Conservation (phyloP, 1,140 invertebrate species). For the Bactericera cockerelli region DNA sequence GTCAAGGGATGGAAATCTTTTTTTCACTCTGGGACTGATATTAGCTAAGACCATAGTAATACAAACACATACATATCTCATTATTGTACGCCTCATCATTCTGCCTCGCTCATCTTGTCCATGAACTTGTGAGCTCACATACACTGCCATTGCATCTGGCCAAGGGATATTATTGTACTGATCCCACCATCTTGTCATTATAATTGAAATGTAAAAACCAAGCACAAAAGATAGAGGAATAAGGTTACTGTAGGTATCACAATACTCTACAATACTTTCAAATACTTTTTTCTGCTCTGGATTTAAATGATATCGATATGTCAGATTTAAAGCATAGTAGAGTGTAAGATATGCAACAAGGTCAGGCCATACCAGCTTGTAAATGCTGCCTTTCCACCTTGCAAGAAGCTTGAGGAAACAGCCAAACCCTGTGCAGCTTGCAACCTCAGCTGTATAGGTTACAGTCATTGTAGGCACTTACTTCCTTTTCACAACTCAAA, state of each 20-base stretch:
- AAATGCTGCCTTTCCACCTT: slow-evolving; percentile 56
- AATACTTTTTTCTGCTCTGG: slow-evolving; percentile 43
- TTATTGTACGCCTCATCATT: slow-evolving; percentile 71
- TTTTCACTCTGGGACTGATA: slow-evolving; percentile 77
- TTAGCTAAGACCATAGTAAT: slow-evolving; percentile 65
- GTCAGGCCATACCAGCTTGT: slow-evolving; percentile 56
- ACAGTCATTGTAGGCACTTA: slow-evolving; percentile 50
- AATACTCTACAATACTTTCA: slow-evolving; percentile 60
- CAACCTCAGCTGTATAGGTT: slow-evolving; percentile 74
- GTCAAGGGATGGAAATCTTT: slow-evolving; percentile 76
- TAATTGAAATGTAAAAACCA: slow-evolving; percentile 66
- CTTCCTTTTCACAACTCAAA: no score
- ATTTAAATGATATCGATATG: slow-evolving; percentile 39
- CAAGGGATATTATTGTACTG: slow-evolving; percentile 66
- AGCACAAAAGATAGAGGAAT: slow-evolving; percentile 61
- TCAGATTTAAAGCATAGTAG: slow-evolving; percentile 40
- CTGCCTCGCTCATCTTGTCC: slow-evolving; percentile 73
- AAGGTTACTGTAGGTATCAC: slow-evolving; percentile 56
- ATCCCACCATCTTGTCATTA: slow-evolving; percentile 86
- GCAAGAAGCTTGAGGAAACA: slow-evolving; percentile 68
- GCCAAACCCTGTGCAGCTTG: slow-evolving; percentile 67
- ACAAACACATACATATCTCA: slow-evolving; percentile 67
- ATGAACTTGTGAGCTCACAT: slow-evolving; percentile 58
- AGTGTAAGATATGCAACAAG: slow-evolving; percentile 41
- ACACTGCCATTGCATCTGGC: slow-evolving; percentile 68